These are phyloP conservation scores for Brevimyrus niger DNA, from an alignment of 2,113 vertebrate species.

Conservation along the genomic window DNA sequence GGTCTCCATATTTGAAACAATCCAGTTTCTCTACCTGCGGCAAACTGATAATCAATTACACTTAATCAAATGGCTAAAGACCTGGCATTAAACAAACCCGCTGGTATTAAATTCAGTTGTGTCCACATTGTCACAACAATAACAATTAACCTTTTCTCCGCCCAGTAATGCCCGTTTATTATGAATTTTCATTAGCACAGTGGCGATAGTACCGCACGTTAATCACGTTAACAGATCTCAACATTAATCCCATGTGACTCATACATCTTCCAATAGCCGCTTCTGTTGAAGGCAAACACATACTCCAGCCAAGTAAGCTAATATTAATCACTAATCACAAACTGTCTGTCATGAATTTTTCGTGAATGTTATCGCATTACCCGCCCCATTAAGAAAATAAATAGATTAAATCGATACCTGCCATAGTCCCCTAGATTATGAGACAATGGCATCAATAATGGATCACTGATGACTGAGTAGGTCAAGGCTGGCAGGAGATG, in stretches of 20 bases:
- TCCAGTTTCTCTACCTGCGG: not conserved
- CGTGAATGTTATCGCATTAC: not conserved
- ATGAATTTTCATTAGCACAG: not conserved
- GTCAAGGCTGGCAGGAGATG: not conserved
- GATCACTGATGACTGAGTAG: conserved; percentile 8
- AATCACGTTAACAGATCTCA: not conserved
- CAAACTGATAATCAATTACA: not conserved
- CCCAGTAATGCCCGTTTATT: conserved; percentile 5
- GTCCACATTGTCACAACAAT: conserved; percentile 15
- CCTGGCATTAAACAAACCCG: conserved; percentile 2
- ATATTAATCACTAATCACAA: conserved; percentile 10
- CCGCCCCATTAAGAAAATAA: conserved; percentile 13
- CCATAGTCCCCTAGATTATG: not conserved
- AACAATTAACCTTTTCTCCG: conserved; percentile 10
- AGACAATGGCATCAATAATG: conserved; percentile 21
- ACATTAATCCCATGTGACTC: not conserved
- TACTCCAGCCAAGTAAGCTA: not conserved
- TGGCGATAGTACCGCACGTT: no score
- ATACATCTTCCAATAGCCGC: not conserved
- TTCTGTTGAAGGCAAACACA: not conserved
- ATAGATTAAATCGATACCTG: conserved; percentile 10
- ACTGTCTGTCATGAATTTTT: not conserved
- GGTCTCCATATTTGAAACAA: not conserved
- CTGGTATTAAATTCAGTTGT: not conserved
- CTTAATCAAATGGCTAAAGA: conserved; percentile 1